A percentile compares a stretch with the other conserved stretches of the same genome.
Conservation (phyloP, 2,113 vertebrate genomes). For the human region GRCh38 chr7:35140001-35140500, state of each 20-base stretch:
- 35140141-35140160: not conserved
- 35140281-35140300: not conserved
- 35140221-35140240: not conserved
- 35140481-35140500: not conserved
- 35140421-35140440: not conserved
- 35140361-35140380: not conserved
- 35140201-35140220: not conserved
- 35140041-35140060: not conserved
- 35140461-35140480: not conserved
- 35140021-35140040: not conserved
- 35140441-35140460: not conserved
- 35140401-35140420: not conserved
- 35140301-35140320: not conserved
- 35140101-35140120: not conserved
- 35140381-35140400: not conserved
- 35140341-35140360: not conserved
- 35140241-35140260: not conserved
- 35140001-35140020: not conserved
- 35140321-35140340: slow-evolving; percentile 12
- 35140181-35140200: not conserved
- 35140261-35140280: not conserved
- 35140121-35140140: not conserved
- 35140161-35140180: not conserved
- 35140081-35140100: not conserved
- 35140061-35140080: not conserved